Evolutionary conservation across 35 echinoderm and acorn worm species (phyloP), one percentile per base, ranked within the genome.

Genomic region (Eucidaris tribuloides): DNA sequence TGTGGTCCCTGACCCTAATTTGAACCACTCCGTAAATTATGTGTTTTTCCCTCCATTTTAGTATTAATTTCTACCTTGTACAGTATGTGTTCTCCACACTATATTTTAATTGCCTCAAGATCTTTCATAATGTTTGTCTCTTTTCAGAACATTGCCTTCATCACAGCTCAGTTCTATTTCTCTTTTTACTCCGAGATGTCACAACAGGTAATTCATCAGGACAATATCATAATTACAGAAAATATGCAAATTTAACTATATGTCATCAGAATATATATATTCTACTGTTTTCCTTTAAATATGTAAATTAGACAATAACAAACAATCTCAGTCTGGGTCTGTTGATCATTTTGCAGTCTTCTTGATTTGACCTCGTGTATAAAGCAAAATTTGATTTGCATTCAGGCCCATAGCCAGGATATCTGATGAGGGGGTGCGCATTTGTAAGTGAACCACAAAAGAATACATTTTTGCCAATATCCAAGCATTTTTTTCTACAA

Each of bases 71-170:
- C 29, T 19, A 23, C 20, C 55, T 58, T 58, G 5, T 6, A 58
- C 55, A 58, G 13, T 11, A 64, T 18, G 29, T 68, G 18, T 29
- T 32, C 37, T 29, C 37, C 27, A 66, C 36, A 33, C 14, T 66
- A 2, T 33, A 66, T 66, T 14, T 36, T 14, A n/a, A 6, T 7
- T 9, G 5, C 36, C 57, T 78, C 45, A 45, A 62, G 24, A 62
- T 56, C 9, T 82, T 42, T 43, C 22, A 35, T 55, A 7, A 33
- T 6, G 70, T 80, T 68, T 91, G 23, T 61, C 24, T 29, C 52
- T 84, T 88, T 81, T 0, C 83, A 99, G 96, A 99, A 93, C 76
- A 58, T 99, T 84, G 96, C 96, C 42, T 93, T 97, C 71, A 99
- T 99, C 71, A 93, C 96, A 42, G 82, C 86, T 79, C 96, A 99